Evolutionary conservation across 2,888 invertebrate genomes (phyloP), one percentile per base, ranked within the genome.

Genomic region (Lydus trimaculatus): DNA sequence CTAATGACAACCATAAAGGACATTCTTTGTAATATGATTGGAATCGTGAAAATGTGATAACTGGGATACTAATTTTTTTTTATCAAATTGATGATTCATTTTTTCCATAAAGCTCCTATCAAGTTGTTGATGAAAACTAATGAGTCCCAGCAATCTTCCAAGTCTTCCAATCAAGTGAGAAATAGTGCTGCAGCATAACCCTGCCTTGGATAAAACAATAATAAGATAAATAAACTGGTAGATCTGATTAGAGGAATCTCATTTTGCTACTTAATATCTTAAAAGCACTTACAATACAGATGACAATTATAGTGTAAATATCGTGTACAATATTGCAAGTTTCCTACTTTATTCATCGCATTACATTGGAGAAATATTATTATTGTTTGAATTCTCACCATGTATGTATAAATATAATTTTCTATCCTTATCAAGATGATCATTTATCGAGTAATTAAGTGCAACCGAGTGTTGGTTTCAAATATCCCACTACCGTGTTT

Each of bases 401-500:
- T 23, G 39, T 20, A 39, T 43, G 23, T 39, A 61, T 43, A 25
- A 61, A 43, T 61, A 61, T 25, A 20, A 39, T 39, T 43, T 59
- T 28, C 33, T 39, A 43, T 61, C 43, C 68, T 75, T 75, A 77
- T 77, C 76, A 76, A 76, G 77, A 77, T 77, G 71, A 71, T 74
- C 77, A 72, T 76, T 77, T 77, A 74, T 64, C 73, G 71, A 72
- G 76, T 76, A 75, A 77, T 77, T 77, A 76, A 76, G 75, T 74
- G 76, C 73, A 75, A 72, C 74, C 69, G 73, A 71, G 63, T 64
- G 56, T 66, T 69, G 71, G 72, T 65, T 28, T 61, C 61, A 23
- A 33, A 36, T 61, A 33, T 36, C 39, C 23, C 25, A 61, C 56
- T 56, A 56, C 56, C n/a, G 56, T 25, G 25, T 56, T 17, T 13